Base-by-base conservation (phyloP, 2,888 invertebrate species). In the Drosophila kokeensis region DNA sequence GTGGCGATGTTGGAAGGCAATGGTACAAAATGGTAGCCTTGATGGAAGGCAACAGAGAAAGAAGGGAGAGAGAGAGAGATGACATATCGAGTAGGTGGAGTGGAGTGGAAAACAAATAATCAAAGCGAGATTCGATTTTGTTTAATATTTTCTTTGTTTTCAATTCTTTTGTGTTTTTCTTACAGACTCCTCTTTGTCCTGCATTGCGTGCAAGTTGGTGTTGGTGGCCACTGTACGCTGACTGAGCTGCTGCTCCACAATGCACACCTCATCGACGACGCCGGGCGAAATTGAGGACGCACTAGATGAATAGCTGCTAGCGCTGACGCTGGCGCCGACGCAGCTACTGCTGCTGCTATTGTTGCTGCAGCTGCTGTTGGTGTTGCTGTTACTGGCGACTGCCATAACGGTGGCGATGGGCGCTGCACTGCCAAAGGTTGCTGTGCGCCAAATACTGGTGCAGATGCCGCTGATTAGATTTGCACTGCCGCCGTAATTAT, bases 391-490 rank as follows among this genome's bases (percentile, higher is more conserved):
- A 73, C 66, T 49, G 71, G 58, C 40, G 62, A 73, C 65, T 18
- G 81, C 69, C 49, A 82, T 69, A 29, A 83, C 55, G 30, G 81
- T 77, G n/a, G 84, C 79, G 32, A 88, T 76, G 15, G 90, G 85
- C 15, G 90, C 78, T 24, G 91, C 87, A 60, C 89, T 85, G 34
- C 85, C 88, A 60, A 92, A 92, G 34, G 91, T 88, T 34, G 90
- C 91, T 18, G 92, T 83, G 38, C 90, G 92, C 91, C 91, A 91
- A 82, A 92, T 88, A 79, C 86, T 86, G 71, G 88, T 89, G 71
- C 91, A 91, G 62, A 90, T 83, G 76, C 82, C 90, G 73, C 90
- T 86, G 65, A 86, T 90, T 67, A 90, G 69, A 62, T 88, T 90
- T 73, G 76, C 74, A 55, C 81, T 65, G 42, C 69, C 64, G 54